Percentiles rank a stretch among this genome's conserved stretches.
Conservation (phyloP, 2,113 vertebrate genomes). For the Sisor rabdophorus region DNA sequence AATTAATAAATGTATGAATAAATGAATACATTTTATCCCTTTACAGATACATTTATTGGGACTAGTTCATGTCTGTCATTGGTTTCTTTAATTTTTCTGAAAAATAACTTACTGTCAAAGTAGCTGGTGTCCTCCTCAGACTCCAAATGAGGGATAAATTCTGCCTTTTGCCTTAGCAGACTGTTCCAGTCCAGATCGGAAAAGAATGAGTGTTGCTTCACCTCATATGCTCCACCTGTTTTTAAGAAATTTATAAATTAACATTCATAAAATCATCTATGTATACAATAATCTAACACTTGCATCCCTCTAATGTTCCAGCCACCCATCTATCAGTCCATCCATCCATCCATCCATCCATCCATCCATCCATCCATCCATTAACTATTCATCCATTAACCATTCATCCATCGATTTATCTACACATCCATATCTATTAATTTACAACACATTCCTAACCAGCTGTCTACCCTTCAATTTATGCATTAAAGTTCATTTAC, state of each 20-base stretch:
- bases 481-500: neutral
- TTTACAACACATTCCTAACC: neutral
- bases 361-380: neutral
- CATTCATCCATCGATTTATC: neutral
- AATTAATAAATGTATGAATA: too few species aligned
- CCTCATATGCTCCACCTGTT: slow-evolving; percentile 84
- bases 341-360: neutral
- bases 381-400: too few species aligned
- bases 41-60: neutral
- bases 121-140: slow-evolving; percentile 95
- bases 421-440: neutral
- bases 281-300: neutral
- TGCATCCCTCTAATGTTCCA: neutral
- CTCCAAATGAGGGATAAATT: slow-evolving; percentile 89
- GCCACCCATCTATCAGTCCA: neutral
- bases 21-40: neutral
- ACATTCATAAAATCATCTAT: neutral
- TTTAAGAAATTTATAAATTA: neutral
- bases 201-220: slow-evolving; percentile 88
- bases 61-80: neutral
- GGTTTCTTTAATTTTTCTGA: too few species aligned
- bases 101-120: slow-evolving; percentile 79
- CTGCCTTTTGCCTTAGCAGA: slow-evolving; percentile 87
- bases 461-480: neutral
- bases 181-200: slow-evolving; percentile 87